Percentiles rank a stretch among this genome's conserved stretches.
Conservation (phyloP, 2,888 invertebrate species). For the Chrysodeixis includens region DNA sequence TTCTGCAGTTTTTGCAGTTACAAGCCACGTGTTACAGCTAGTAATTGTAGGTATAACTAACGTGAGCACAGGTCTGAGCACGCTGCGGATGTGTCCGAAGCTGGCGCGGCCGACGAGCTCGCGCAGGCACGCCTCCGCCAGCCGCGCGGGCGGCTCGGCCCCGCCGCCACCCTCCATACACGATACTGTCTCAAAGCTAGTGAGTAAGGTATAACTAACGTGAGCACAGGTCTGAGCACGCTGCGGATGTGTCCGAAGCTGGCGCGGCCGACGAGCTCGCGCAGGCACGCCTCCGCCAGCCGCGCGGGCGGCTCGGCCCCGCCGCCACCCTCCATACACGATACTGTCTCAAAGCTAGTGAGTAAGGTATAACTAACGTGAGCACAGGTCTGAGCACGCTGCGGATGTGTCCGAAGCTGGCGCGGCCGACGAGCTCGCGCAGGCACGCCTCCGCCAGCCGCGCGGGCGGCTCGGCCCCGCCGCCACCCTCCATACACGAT, state of each 20-base stretch:
- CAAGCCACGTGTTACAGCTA: too few species aligned
- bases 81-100: too few species aligned
- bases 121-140: too few species aligned
- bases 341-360: too few species aligned
- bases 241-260: constrained; percentile 98
- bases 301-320: constrained; percentile 91
- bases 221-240: constrained; percentile 95
- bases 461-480: constrained; percentile 90
- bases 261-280: constrained; percentile 98
- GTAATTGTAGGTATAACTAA: too few species aligned
- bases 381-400: constrained; percentile 96
- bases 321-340: too few species aligned
- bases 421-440: constrained; percentile 97
- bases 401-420: constrained; percentile 98
- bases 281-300: constrained; percentile 97
- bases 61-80: too few species aligned
- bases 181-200: too few species aligned
- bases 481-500: constrained; percentile 75
- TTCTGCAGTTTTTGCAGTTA: too few species aligned
- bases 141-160: too few species aligned
- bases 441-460: constrained; percentile 98
- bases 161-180: too few species aligned
- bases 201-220: constrained; percentile 74
- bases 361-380: constrained; percentile 73
- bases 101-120: too few species aligned